phyloP scores from a whole-genome alignment of 2,113 vertebrate genomes.

The Chaetodon auriga region DNA sequence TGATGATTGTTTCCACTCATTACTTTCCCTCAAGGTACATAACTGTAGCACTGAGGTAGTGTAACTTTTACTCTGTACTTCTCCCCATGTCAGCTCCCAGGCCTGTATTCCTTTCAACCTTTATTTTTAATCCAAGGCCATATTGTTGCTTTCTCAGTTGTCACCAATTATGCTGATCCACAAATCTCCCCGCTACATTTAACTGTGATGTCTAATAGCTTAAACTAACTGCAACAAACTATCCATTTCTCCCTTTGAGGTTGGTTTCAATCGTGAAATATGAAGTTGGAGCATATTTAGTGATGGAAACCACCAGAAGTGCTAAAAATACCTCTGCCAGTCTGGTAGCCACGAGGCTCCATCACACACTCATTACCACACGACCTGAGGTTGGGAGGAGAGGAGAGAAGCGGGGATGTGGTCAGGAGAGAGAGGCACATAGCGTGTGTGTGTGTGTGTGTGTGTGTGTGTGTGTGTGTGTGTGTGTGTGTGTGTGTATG shows the following conservation, averaged over 20 bases:
- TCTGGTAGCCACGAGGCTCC: constrained; percentile 82
- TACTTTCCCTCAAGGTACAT: constrained; percentile 37
- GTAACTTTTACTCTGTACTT: constrained; percentile 37
- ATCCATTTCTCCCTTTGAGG: constrained; percentile 77
- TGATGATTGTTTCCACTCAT: constrained; percentile 63
- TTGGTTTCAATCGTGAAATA: constrained; percentile 77
- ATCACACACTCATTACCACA: constrained; percentile 84
- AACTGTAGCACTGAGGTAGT: constrained; percentile 47
- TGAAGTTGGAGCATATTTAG: constrained; percentile 79
- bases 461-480: constrained; percentile 52
- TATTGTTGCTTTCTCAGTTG: constrained; percentile 47
- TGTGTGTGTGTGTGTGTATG: constrained; percentile 31
- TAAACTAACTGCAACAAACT: constrained; percentile 74
- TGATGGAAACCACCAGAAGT: constrained; percentile 84
- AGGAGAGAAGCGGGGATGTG: constrained; percentile 83
- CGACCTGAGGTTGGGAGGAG: constrained; percentile 81
- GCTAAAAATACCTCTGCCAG: constrained; percentile 84
- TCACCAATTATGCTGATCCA: constrained; percentile 63
- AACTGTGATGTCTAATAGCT: constrained; percentile 63
- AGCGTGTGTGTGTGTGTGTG: constrained; percentile 37
- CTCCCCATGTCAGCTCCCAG: background rate
- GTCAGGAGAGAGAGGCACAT: constrained; percentile 62
- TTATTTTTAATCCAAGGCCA: background rate
- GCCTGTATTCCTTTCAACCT: background rate
- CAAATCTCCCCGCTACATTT: constrained; percentile 53